These are phyloP conservation scores for Erpobdella octoculata DNA, from an alignment of 2,888 invertebrate genomes.

Conservation along the genomic window DNA sequence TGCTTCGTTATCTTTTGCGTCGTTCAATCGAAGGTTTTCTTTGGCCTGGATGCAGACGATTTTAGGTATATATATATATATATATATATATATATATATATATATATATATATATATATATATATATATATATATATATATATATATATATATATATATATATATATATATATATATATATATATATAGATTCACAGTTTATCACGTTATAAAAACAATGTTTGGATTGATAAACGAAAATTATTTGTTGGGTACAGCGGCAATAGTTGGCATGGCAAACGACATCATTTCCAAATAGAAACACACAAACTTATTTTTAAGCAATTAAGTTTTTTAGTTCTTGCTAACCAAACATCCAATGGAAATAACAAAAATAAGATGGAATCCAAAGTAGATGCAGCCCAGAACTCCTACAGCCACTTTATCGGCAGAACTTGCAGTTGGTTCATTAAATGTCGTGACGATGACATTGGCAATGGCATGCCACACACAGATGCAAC, in stretches of 20 bases:
- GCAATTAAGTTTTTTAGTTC: no score
- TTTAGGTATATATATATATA: not conserved
- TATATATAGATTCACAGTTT: not conserved
- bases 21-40: conserved; percentile 4
- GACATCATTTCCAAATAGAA: no score
- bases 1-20: conserved; percentile 1
- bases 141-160: not conserved
- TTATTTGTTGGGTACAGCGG: no score
- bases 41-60: not conserved
- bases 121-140: not conserved
- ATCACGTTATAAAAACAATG: no score
- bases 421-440: not conserved
- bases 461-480: conserved; percentile 34
- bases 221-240: no score
- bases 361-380: conserved; percentile 5
- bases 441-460: conserved; percentile 1
- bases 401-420: not conserved
- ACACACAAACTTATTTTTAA: no score
- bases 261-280: no score
- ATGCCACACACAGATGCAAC: conserved; percentile 40
- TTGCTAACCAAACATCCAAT: conserved; percentile 11
- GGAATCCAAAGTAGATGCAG: conserved; percentile 5
- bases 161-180: not conserved
- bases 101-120: not conserved
- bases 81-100: not conserved